These are phyloP conservation scores for Serilophus lunatus DNA, from an alignment of 2,113 vertebrate species.

Conservation along the genomic window DNA sequence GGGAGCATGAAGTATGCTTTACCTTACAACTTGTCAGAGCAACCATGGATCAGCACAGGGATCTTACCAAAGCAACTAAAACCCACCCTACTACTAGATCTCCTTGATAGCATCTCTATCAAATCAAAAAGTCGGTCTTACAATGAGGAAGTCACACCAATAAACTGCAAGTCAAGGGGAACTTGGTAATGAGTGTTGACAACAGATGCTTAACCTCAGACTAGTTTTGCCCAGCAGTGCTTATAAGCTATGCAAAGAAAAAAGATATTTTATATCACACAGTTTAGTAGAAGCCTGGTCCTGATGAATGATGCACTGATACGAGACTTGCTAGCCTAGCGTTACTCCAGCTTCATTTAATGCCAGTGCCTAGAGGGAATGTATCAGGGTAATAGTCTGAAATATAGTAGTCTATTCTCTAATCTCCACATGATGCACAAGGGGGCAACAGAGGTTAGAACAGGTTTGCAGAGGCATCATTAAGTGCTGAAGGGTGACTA, in stretches of 20 bases:
- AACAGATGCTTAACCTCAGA: background rate
- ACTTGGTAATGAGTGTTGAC: background rate
- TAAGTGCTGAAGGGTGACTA: background rate
- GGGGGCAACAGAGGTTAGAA: background rate
- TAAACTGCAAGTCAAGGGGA: background rate
- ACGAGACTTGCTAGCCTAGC: background rate
- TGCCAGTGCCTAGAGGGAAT: background rate
- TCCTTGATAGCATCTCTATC: background rate
- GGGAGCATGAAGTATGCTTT: background rate
- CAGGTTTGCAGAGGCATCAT: background rate
- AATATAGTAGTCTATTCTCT: background rate
- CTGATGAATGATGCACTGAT: background rate
- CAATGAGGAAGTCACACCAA: background rate
- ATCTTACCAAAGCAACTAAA: background rate
- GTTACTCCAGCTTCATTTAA: background rate
- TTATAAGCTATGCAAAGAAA: background rate
- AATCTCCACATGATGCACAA: background rate
- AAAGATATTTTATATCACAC: background rate
- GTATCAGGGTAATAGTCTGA: background rate
- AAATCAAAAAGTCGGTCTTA: background rate
- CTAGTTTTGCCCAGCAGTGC: background rate
- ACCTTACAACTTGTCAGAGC: background rate
- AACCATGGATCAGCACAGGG: background rate
- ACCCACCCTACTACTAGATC: background rate
- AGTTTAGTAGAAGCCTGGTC: background rate